Conservation (phyloP, 2,888 invertebrate genomes). For the Mesopsocus fuscifrons region DNA sequence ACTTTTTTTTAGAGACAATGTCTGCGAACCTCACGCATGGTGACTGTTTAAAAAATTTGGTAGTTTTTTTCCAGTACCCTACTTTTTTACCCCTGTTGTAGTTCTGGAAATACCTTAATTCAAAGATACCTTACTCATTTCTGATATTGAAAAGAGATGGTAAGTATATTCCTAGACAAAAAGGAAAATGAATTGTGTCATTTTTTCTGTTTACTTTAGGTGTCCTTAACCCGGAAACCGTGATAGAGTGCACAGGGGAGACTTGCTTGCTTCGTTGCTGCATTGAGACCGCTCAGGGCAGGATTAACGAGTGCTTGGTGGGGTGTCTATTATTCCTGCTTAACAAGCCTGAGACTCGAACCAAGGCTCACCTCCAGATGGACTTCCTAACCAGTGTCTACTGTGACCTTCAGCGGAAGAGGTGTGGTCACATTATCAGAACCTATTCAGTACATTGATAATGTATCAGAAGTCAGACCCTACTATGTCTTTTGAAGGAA, state of each 20-base stretch:
- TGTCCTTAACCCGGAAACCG: slow-evolving; percentile 59
- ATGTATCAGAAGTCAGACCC: no score
- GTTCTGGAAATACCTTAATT: no score
- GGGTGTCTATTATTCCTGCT: slow-evolving; percentile 70
- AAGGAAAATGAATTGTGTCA: no score
- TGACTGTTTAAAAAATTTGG: no score
- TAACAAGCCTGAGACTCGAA: slow-evolving; percentile 64
- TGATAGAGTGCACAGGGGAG: slow-evolving; percentile 67
- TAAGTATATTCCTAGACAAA: no score
- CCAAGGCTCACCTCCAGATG: slow-evolving; percentile 56
- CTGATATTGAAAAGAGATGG: no score
- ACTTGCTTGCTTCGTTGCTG: slow-evolving; percentile 64
- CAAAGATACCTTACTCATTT: no score
- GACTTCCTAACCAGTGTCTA: slow-evolving; percentile 82
- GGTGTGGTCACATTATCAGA: neutral
- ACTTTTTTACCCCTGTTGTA: slow-evolving; percentile 1
- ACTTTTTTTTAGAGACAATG: slow-evolving; percentile 7
- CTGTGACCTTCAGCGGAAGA: slow-evolving; percentile 57
- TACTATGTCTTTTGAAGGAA: no score
- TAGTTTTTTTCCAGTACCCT: slow-evolving; percentile 4
- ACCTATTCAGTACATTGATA: no score
- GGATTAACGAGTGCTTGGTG: slow-evolving; percentile 78
- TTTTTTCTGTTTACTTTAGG: slow-evolving; percentile 32
- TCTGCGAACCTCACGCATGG: no score
- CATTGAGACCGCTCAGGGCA: slow-evolving; percentile 68